These are phyloP conservation scores for Drosophila teissieri DNA, from an alignment of 1,140 invertebrate species.

Conservation along the genomic window DNA sequence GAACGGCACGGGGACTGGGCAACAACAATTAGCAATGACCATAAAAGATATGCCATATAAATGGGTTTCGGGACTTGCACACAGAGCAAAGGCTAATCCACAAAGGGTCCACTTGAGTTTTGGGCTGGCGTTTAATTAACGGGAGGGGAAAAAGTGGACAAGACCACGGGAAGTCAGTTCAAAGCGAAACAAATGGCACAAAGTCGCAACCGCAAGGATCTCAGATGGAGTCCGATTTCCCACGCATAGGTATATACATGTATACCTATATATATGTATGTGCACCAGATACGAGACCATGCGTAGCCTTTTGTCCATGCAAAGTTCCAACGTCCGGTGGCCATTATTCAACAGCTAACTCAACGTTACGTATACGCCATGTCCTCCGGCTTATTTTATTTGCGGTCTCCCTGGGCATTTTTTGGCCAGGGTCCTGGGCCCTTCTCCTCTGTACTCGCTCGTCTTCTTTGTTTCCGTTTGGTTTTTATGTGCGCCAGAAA, in stretches of 20 bases:
- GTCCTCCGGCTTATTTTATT: conserved; percentile 71
- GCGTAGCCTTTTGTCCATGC: conserved; percentile 41
- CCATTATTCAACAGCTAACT: conserved; percentile 74
- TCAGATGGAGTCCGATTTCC: conserved; percentile 50
- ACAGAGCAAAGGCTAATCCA: conserved; percentile 58
- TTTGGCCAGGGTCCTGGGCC: background rate
- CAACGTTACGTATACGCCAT: conserved; percentile 75
- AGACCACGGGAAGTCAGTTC: conserved; percentile 56
- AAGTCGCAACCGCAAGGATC: conserved; percentile 70
- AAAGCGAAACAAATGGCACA: conserved; percentile 71
- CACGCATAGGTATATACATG: background rate
- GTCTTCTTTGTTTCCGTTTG: conserved; percentile 37
- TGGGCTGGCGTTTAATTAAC: conserved; percentile 71
- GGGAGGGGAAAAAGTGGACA: conserved; percentile 6
- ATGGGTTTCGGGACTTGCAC: conserved; percentile 33
- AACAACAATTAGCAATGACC: conserved; percentile 70
- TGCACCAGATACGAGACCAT: conserved; percentile 11
- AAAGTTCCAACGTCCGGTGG: conserved; percentile 64
- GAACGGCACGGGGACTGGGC: background rate
- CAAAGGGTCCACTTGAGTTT: conserved; percentile 69
- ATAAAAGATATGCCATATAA: conserved; percentile 69
- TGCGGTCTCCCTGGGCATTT: conserved; percentile 53
- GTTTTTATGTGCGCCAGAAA: conserved; percentile 57
- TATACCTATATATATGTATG: background rate
- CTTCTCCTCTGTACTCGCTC: background rate